Conservation (phyloP, 2,797 vertebrate species). For the Ispidina picta region DNA sequence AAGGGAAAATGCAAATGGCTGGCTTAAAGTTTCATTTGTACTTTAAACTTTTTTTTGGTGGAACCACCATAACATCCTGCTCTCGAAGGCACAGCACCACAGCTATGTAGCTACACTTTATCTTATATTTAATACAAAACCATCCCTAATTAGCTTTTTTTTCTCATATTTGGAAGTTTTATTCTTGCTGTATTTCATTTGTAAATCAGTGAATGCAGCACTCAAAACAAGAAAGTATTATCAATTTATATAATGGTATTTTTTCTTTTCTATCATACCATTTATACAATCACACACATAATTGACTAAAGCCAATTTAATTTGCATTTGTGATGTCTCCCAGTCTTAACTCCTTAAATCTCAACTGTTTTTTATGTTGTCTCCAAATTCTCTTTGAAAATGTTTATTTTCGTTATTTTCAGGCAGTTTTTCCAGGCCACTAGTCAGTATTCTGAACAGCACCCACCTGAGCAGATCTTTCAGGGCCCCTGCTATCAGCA, state of each 20-base stretch:
- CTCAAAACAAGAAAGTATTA: not conserved
- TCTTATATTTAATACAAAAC: not conserved
- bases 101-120: not conserved
- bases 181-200: not conserved
- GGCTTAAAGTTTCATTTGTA: not conserved
- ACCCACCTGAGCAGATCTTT: not conserved
- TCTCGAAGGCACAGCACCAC: not conserved
- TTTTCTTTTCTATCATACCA: not conserved
- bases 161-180: not conserved
- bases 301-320: not conserved
- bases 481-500: not conserved
- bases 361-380: not conserved
- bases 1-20: not conserved
- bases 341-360: not conserved
- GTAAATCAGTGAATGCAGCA: not conserved
- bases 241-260: not conserved
- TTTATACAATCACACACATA: not conserved
- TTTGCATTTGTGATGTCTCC: not conserved
- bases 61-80: not conserved
- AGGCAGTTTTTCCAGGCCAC: not conserved
- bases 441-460: not conserved
- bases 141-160: not conserved
- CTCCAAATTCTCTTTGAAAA: not conserved
- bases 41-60: not conserved
- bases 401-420: not conserved